A percentile compares a stretch with the other conserved stretches of the same genome.
Evolutionary conservation across 2,797 vertebrate genomes (phyloP).

Genomic region (Acanthiza pusilla): DNA sequence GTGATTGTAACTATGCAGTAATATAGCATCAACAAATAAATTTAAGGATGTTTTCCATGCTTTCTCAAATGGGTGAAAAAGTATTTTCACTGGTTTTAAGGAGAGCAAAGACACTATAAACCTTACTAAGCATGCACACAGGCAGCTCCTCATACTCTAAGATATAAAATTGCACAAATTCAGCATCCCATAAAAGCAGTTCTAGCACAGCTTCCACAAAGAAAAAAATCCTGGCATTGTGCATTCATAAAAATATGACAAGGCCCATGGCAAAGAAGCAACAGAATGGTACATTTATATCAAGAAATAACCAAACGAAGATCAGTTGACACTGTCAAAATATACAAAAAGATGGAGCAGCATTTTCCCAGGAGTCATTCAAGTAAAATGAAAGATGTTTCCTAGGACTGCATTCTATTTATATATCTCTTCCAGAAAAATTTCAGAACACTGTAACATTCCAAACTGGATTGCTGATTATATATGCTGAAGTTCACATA

Average conservation of each 20-base stretch:
- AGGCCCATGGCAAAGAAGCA: neutral
- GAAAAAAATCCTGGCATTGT: neutral
- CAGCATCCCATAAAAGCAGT: neutral
- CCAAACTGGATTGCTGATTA: neutral
- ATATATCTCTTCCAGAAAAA: neutral
- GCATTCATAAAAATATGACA: neutral
- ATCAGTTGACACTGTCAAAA: neutral
- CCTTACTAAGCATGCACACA: neutral
- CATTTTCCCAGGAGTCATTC: neutral
- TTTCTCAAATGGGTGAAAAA: neutral
- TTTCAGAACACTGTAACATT: neutral
- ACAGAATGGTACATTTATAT: neutral
- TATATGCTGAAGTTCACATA: neutral
- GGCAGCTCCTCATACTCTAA: neutral
- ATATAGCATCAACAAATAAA: neutral
- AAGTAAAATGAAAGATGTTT: neutral
- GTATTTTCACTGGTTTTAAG: neutral
- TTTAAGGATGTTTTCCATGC: neutral
- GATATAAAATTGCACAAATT: neutral
- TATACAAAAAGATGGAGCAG: neutral
- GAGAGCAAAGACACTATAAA: neutral
- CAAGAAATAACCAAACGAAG: neutral
- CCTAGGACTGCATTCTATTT: neutral
- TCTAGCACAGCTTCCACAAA: neutral
- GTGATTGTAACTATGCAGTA: neutral